A percentile compares a stretch with the other conserved stretches of the same genome.
Evolutionary conservation across 2,888 invertebrate species (phyloP).

Genomic region (Drosophila picticornis): DNA sequence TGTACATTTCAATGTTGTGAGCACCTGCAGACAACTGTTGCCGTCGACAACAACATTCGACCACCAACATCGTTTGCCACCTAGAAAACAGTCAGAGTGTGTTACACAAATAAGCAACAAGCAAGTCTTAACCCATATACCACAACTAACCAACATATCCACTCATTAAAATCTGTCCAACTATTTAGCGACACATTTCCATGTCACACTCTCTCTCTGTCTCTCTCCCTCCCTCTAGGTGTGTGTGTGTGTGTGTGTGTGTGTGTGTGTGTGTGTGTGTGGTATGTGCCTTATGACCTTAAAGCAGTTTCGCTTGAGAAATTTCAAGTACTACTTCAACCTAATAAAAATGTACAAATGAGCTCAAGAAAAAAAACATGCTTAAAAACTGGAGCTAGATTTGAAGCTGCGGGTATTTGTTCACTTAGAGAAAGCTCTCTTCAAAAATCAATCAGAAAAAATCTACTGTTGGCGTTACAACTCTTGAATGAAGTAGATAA

Average conservation of each 20-base stretch:
- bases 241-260: conserved; percentile 11
- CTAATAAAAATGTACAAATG: conserved; percentile 56
- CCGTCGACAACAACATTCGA: conserved; percentile 53
- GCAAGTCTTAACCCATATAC: conserved; percentile 62
- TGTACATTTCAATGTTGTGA: conserved; percentile 60
- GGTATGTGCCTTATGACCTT: conserved; percentile 70
- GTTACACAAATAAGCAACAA: conserved; percentile 51
- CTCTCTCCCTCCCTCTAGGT: not conserved
- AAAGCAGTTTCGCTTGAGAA: conserved; percentile 76
- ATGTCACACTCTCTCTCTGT: not conserved
- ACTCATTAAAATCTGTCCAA: conserved; percentile 60
- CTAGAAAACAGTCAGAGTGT: conserved; percentile 67
- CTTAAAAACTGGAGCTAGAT: conserved; percentile 21
- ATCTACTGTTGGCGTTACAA: not conserved
- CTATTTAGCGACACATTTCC: conserved; percentile 39
- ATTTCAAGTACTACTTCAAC: conserved; percentile 49
- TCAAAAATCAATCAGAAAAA: not conserved
- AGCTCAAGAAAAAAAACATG: conserved; percentile 31
- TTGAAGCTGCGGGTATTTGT: conserved; percentile 11
- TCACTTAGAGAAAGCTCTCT: conserved; percentile 1
- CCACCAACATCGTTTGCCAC: conserved; percentile 39
- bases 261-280: conserved; percentile 7
- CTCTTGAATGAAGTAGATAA: not conserved
- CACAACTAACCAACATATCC: conserved; percentile 10
- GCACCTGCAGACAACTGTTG: conserved; percentile 47